A percentile compares a stretch with the other conserved stretches of the same genome.
These are phyloP conservation scores for Bombylius discolor DNA, from an alignment of 2,888 invertebrate species.

Conservation along the genomic window DNA sequence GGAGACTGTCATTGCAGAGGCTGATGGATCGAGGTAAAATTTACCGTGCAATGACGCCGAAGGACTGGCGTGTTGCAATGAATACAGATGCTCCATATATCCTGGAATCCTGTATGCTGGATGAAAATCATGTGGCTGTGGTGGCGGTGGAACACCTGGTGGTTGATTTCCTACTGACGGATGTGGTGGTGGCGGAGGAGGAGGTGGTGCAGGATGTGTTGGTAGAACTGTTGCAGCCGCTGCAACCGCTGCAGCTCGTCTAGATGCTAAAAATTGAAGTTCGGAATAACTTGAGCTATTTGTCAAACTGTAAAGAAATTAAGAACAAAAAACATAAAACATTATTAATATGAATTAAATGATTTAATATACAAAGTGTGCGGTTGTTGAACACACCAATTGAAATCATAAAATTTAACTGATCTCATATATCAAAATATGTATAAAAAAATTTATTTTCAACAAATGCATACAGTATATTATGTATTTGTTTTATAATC, in stretches of 20 bases:
- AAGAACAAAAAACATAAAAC: background rate
- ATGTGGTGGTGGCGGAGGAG: conserved; percentile 25
- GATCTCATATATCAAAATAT: background rate
- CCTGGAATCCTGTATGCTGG: conserved; percentile 59
- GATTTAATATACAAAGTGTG: background rate
- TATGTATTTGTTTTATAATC: background rate
- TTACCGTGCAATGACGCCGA: conserved; percentile 58
- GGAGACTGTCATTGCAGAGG: conserved; percentile 2
- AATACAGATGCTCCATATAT: conserved; percentile 68
- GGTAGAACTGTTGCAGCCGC: conserved; percentile 37
- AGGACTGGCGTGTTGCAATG: conserved; percentile 53
- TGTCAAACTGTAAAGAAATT: conserved; percentile 1
- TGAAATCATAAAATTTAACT: background rate
- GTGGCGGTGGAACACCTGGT: conserved; percentile 39
- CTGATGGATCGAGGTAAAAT: conserved; percentile 14
- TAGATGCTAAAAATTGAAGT: conserved; percentile 34
- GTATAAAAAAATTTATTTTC: background rate
- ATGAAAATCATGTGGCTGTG: conserved; percentile 42
- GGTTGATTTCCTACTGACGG: conserved; percentile 31
- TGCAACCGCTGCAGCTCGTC: conserved; percentile 39
- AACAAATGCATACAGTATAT: too few relatives aligned
- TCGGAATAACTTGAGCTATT: conserved; percentile 32
- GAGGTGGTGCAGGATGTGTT: conserved; percentile 26
- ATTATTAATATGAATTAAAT: background rate
- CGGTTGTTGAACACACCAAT: background rate